These are phyloP conservation scores for Dipodomys stephensi DNA, from an alignment of 2,113 vertebrate genomes.

Conservation along the genomic window DNA sequence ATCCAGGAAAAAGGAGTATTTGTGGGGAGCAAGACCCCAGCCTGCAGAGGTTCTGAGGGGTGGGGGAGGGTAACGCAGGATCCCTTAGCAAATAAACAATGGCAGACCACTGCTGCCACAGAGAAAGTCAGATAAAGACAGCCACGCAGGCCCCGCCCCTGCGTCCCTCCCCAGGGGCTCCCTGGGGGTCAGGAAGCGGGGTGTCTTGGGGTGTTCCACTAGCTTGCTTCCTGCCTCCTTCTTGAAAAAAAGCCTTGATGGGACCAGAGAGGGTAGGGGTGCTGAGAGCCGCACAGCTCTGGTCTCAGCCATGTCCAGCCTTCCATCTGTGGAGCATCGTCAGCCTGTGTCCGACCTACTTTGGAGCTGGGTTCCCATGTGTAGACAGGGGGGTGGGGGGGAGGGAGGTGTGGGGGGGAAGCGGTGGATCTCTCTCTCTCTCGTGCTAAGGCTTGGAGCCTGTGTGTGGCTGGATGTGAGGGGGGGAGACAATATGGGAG, in stretches of 20 bases:
- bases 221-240: constrained; percentile 45
- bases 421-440: rapidly evolving
- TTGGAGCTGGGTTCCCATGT: not conserved
- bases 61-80: not conserved
- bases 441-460: not conserved
- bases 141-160: not conserved
- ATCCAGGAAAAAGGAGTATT: not conserved
- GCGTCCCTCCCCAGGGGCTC: not conserved
- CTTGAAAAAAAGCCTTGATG: not conserved
- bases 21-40: not conserved
- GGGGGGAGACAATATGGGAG: not conserved
- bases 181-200: constrained; percentile 1
- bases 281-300: not conserved
- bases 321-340: too few species aligned
- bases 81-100: not conserved
- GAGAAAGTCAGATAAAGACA: not conserved
- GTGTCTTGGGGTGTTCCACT: constrained; percentile 16
- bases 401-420: not conserved
- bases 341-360: not conserved
- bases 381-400: too few species aligned
- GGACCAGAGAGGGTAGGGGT: constrained; percentile 50
- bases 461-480: not conserved
- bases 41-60: not conserved
- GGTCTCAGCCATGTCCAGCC: too few species aligned
- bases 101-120: not conserved